A percentile compares a stretch with the other conserved stretches of the same genome.
These are phyloP conservation scores for Asbolus verrucosus DNA, from an alignment of 1,140 invertebrate species.

Conservation along the genomic window DNA sequence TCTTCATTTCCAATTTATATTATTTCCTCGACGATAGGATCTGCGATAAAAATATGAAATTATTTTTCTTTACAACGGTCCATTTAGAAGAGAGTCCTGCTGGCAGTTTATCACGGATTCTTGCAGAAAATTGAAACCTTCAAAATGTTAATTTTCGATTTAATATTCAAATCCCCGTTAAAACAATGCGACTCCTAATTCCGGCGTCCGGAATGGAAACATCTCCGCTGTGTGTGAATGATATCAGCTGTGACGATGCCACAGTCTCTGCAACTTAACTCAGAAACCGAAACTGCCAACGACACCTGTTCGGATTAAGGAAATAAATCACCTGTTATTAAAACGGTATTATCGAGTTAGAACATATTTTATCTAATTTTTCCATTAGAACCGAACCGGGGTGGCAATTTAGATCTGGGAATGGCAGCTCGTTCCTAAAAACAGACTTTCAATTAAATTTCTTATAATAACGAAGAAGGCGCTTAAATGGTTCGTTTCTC, in stretches of 20 bases:
- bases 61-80: too few species aligned
- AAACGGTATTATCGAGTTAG: slow-evolving; percentile 44
- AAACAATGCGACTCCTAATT: slow-evolving; percentile 27
- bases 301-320: slow-evolving; percentile 46
- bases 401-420: too few species aligned
- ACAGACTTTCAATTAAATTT: too few species aligned
- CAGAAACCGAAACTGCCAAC: slow-evolving; percentile 36
- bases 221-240: slow-evolving; percentile 28
- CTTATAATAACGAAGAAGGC: too few species aligned
- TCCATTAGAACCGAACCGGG: slow-evolving; percentile 38
- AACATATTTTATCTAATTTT: slow-evolving; percentile 46
- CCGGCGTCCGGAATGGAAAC: slow-evolving; percentile 16
- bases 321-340: slow-evolving; percentile 47
- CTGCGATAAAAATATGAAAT: too few species aligned
- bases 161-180: slow-evolving; percentile 31
- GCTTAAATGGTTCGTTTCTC: too few species aligned
- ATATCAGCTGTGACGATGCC: slow-evolving; percentile 36
- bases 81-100: too few species aligned
- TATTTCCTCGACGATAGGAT: too few species aligned
- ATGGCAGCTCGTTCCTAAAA: too few species aligned
- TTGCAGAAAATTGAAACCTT: too few species aligned
- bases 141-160: slow-evolving; percentile 37
- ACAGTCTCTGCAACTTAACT: slow-evolving; percentile 25
- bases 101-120: too few species aligned
- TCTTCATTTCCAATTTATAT: too few species aligned